These are phyloP conservation scores for Chloromyia formosa DNA, from an alignment of 2,888 invertebrate genomes.

Conservation along the genomic window DNA sequence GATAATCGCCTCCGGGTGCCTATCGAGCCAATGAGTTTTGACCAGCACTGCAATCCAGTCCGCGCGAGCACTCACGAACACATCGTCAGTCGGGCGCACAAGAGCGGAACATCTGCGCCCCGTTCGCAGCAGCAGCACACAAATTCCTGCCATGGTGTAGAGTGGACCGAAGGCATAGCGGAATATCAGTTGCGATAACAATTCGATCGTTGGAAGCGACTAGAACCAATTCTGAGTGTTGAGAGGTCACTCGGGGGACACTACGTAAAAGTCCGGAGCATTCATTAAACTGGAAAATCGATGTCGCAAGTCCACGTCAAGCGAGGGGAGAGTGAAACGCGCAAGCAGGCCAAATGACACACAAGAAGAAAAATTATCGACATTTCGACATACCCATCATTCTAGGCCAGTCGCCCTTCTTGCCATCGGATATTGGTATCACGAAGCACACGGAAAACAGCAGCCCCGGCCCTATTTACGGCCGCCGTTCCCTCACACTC, in stretches of 20 bases:
- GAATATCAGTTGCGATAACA: no score
- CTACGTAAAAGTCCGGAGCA: no score
- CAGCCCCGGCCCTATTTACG: neutral
- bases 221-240: slow-evolving; percentile 8
- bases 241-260: neutral
- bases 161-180: neutral
- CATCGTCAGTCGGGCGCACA: neutral
- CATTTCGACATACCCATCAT: slow-evolving; percentile 11
- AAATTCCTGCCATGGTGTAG: slow-evolving; percentile 22
- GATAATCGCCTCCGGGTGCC: no score
- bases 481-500: neutral
- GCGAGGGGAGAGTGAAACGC: neutral
- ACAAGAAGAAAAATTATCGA: slow-evolving; percentile 2
- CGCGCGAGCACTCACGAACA: slow-evolving; percentile 17
- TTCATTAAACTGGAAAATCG: slow-evolving; percentile 5
- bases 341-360: neutral
- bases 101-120: slow-evolving; percentile 23
- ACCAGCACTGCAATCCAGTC: neutral
- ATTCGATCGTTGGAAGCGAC: neutral
- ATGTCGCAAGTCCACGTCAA: slow-evolving; percentile 12
- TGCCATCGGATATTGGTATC: neutral
- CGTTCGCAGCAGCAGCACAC: slow-evolving; percentile 1
- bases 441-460: neutral
- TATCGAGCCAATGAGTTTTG: no score
- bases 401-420: neutral